These are phyloP conservation scores for Drosophila varians DNA, from an alignment of 1,140 invertebrate genomes.

Conservation along the genomic window DNA sequence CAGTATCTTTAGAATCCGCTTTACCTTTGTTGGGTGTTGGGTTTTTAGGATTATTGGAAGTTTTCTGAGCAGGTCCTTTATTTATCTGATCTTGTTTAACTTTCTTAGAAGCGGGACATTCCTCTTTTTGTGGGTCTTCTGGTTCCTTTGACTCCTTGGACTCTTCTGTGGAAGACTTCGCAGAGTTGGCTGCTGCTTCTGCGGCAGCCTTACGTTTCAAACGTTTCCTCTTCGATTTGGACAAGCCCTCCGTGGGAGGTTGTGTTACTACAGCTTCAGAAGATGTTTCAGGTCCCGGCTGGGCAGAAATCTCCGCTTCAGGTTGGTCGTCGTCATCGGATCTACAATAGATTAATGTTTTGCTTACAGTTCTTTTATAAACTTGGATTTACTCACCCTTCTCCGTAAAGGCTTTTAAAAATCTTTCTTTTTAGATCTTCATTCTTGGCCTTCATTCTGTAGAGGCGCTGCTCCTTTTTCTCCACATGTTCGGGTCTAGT, in stretches of 20 bases:
- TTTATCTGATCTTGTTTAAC: background rate
- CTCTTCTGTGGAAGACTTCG: background rate
- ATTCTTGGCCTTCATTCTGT: conserved; percentile 90
- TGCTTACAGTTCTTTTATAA: background rate
- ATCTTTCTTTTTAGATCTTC: conserved; percentile 91
- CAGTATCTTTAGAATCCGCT: background rate
- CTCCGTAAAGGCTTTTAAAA: conserved; percentile 91
- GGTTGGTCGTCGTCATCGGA: conserved; percentile 74
- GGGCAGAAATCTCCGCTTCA: background rate
- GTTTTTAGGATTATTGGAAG: background rate
- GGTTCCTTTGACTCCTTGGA: background rate
- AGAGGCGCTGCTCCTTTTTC: conserved; percentile 90
- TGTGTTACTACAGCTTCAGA: background rate
- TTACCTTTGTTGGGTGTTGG: conserved; percentile 30
- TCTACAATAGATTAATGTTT: conserved; percentile 49
- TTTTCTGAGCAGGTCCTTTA: background rate
- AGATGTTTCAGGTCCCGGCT: conserved; percentile 2
- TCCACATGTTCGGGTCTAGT: conserved; percentile 91
- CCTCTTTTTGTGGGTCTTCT: background rate
- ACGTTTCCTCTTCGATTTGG: conserved; percentile 65
- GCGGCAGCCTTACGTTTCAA: conserved; percentile 68
- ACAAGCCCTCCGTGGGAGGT: conserved; percentile 31
- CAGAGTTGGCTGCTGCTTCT: background rate
- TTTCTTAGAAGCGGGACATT: background rate
- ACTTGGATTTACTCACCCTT: conserved; percentile 73